Conservation (phyloP, 2,797 vertebrate species). For the Artibeus lituratus region DNA sequence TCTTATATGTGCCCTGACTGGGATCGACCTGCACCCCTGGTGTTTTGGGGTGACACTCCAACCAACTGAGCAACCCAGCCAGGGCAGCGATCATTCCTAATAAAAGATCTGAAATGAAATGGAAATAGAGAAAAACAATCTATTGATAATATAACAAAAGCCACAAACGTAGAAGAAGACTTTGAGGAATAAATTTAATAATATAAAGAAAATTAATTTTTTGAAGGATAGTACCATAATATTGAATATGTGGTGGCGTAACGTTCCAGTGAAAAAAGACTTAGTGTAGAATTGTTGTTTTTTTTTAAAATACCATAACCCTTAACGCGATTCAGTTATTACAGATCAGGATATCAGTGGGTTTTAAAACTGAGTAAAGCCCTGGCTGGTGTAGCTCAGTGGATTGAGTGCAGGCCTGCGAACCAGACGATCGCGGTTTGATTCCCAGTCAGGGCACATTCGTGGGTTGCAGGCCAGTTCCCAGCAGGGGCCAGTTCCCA, state of each 20-base stretch:
- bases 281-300: not conserved
- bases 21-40: too few relatives aligned
- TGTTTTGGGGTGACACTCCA: too few relatives aligned
- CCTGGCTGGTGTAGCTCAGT: too few relatives aligned
- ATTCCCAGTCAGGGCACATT: too few relatives aligned
- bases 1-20: too few relatives aligned
- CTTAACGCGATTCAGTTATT: not conserved
- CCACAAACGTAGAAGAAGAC: not conserved
- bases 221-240: not conserved
- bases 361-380: not conserved
- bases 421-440: too few relatives aligned
- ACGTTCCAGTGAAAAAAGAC: not conserved
- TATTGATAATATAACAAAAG: not conserved
- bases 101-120: not conserved
- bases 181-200: not conserved
- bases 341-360: not conserved
- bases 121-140: not conserved
- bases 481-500: too few relatives aligned
- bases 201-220: not conserved
- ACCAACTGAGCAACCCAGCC: too few relatives aligned
- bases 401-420: too few relatives aligned
- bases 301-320: conserved; percentile 6
- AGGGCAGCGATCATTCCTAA: not conserved
- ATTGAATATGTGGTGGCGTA: not conserved
- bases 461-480: too few relatives aligned